Evolutionary conservation across 2,888 invertebrate species (phyloP), one percentile per base, ranked within the genome.

Genomic region (Chrysodeixis includens): DNA sequence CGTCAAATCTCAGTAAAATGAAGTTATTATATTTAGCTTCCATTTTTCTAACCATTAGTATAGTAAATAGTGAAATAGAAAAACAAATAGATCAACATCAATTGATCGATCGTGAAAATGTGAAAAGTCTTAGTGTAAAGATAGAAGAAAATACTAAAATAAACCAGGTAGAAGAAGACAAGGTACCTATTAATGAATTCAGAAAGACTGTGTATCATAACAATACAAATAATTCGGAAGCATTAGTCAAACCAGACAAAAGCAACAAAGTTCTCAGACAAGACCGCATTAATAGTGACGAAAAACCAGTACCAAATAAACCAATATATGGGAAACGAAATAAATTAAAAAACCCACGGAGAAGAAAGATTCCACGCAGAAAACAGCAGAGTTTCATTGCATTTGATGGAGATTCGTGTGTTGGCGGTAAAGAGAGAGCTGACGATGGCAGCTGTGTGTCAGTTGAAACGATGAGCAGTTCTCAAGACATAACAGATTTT

Each of bases 391-490:
- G n/a, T n/a, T n/a, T n/a, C n/a, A n/a, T n/a, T n/a, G n/a, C n/a
- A n/a, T n/a, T n/a, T n/a, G n/a, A n/a, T 12, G 20, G 68, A 22
- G 3, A 53, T n/a, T 57, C 58, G 14, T 71, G 69, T 22, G 22
- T 58, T 57, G 14, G 26, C n/a, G 61, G 63, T 0, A 59, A 64
- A 56, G 53, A 35, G 9, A 69, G 59, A 1, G 64, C 69, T 9
- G 65, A 54, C 12, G 69, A 75, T 72, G 69, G 62, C 0, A 65
- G 2, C 0, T 77, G 76, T 6, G 35, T 60, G 1, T 22, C 62
- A 30, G 20, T 75, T 55, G 79, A 72, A 49, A 0, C 56, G 1
- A 40, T 44, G 7, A 53, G 53, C 7, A 54, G 58, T 30, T 66
- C 68, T 6, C 8, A 56, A 7, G 76, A 75, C 55, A 22, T 64